Base-by-base conservation (phyloP, 2,797 vertebrate genomes). In the Monodelphis domestica region DNA sequence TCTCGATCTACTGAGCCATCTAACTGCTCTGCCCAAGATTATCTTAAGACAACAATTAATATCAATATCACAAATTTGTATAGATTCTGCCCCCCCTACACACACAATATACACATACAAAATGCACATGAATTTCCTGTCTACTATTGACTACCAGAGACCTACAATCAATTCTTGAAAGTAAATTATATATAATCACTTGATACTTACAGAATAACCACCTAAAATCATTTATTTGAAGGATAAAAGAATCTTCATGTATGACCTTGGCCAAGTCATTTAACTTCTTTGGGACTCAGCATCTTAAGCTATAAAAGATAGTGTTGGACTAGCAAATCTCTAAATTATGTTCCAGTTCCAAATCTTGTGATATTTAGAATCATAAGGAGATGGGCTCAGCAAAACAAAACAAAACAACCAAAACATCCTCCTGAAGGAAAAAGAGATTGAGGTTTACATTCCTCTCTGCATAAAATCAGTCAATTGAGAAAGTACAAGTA, bases 11-110 rank as follows among this genome's bases (percentile, higher is more conserved):
- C n/a, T n/a, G n/a, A n/a, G n/a, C n/a, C n/a, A n/a, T n/a, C n/a
- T n/a, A n/a, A n/a, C n/a, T n/a, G n/a, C n/a, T n/a, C n/a, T n/a
- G n/a, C n/a, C n/a, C n/a, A n/a, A n/a, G 90, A 98, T 94, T 92
- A 94, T 94, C 93, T 95, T 96, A 70, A 91, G 90, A 55, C 12
- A 38, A 87, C 92, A 96, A 96, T 95, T 92, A 97, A 93, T 96
- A 95, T 90, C 89, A 94, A 97, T 97, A 84, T 45, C 10, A 84
- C 24, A 84, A 3, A 84, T 45, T 78, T 45, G 17, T 45, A 78
- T 78, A 45, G 21, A 45, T 78, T 78, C 38, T 45, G 9, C 3
- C 45, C n/a, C 2, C 70, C 9, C 26, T 24, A 84, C 38, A 84
- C 24, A 50, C 38, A 50, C 45, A 50, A 84, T 78, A 38, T 63